Percentiles rank a stretch among this genome's conserved stretches.
Evolutionary conservation across 2,113 vertebrate genomes (phyloP).

Genomic region (Myotis yumanensis): DNA sequence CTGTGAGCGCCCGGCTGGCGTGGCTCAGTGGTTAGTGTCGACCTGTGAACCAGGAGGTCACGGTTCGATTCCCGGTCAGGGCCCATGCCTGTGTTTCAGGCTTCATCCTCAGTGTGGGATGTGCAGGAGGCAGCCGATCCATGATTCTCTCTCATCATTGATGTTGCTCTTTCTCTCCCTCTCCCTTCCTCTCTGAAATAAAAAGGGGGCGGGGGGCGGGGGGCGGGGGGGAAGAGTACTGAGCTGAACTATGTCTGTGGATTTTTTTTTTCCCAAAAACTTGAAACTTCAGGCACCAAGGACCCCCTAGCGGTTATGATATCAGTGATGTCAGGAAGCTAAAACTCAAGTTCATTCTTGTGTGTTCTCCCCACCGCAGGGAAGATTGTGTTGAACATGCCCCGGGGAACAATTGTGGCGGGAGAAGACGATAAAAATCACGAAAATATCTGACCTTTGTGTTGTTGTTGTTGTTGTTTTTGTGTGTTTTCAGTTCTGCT

Average conservation of each 20-base stretch:
- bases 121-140: too few relatives aligned
- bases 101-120: too few relatives aligned
- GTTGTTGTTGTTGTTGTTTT: too few relatives aligned
- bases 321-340: background rate
- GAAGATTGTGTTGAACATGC: background rate
- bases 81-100: too few relatives aligned
- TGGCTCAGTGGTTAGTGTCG: too few relatives aligned
- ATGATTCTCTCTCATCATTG: too few relatives aligned
- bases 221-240: background rate
- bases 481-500: conserved; percentile 88
- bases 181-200: too few relatives aligned
- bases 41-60: too few relatives aligned
- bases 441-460: conserved; percentile 25
- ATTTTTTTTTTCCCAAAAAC: background rate
- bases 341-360: background rate
- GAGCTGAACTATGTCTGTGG: background rate
- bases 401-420: background rate
- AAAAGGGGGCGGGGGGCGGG: too few relatives aligned
- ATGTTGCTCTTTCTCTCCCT: too few relatives aligned
- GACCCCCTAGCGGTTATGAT: background rate
- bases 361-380: background rate
- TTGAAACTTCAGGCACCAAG: background rate
- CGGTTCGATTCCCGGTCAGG: too few relatives aligned
- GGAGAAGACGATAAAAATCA: background rate
- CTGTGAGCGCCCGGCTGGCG: too few relatives aligned